Base-by-base conservation (phyloP, 2,113 vertebrate species). In the Pedionomus torquatus region DNA sequence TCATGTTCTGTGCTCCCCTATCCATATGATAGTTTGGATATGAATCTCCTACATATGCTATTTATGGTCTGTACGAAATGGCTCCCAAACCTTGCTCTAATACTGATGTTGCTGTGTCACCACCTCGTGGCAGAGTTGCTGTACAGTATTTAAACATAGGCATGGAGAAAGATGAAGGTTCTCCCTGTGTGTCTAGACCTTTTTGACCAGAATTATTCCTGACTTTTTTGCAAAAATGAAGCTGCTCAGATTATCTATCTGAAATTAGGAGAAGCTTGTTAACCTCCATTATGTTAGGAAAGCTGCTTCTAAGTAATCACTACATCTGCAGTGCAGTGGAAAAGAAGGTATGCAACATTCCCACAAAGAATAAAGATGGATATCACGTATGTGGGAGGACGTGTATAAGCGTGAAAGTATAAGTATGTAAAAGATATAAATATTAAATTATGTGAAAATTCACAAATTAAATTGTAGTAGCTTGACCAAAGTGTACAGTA, bases 21-120 rank as follows among this genome's bases (percentile, higher is more conserved):
- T 31, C 33, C 19, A 4, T 41, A 5, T 0, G 1, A 10, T 13
- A 54, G 17, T 28, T 33, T n/a, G 52, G 17, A 8, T 33, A 2
- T 14, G 23, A 55, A 17, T n/a, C 7, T 26, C 28, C 31, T 15
- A 5, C 3, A 8, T 9, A 0, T 41, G 48, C 52, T 28, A 4
- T 57, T 49, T 41, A 16, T 33, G 23, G n/a, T 35, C 51, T 4
- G 30, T n/a, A 5, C 54, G 55, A 69, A 79, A 54, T 79, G 87
- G 82, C 30, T 83, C 43, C 71, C 66, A 44, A 17, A 30, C 60
- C n/a, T 33, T 30, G 19, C n/a, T 43, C 37, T 11, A 3, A 8
- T 7, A 11, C 12, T 5, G 0, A 2, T 25, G 26, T 2, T n/a
- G 68, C 72, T 74, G 46, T 89, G 87, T 48, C 91, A 89, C 93